phyloP scores from a whole-genome alignment of 1,140 invertebrate species.

The Leptopilina clavipes region DNA sequence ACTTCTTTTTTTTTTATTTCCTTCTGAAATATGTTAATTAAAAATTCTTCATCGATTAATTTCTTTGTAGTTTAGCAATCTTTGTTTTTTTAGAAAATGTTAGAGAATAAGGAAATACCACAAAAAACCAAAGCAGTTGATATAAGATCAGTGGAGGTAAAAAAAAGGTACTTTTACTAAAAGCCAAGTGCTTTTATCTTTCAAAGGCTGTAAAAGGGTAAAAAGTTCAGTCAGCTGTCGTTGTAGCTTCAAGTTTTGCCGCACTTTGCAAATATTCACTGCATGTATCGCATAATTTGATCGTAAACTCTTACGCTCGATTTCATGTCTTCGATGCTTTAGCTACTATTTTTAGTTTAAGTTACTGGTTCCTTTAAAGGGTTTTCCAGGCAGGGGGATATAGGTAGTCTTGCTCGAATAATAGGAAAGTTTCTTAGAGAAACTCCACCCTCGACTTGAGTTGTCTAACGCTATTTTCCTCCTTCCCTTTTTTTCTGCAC shows the following conservation, averaged over 20 bases:
- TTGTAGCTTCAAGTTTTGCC: conserved; percentile 25
- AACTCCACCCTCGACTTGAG: conserved; percentile 31
- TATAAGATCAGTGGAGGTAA: background rate
- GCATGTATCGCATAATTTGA: conserved; percentile 25
- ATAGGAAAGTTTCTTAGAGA: conserved; percentile 43
- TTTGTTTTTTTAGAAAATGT: background rate
- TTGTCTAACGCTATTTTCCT: conserved; percentile 18
- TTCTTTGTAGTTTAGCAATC: background rate
- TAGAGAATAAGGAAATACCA: background rate
- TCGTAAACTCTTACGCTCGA: conserved; percentile 18
- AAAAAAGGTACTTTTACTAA: background rate
- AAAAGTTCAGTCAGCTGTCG: conserved; percentile 22
- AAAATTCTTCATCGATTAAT: background rate
- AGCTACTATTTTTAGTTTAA: background rate
- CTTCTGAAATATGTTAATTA: background rate
- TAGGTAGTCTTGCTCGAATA: conserved; percentile 34
- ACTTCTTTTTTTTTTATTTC: background rate
- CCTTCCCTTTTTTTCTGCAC: conserved; percentile 10
- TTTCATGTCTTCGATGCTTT: conserved; percentile 17
- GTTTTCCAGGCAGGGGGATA: background rate
- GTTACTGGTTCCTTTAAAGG: background rate
- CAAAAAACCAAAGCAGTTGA: background rate
- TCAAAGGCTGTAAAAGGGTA: conserved; percentile 6
- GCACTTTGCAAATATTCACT: conserved; percentile 26
- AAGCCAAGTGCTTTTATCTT: background rate